Conservation (phyloP, 2,888 invertebrate species). For the Idaea straminata region DNA sequence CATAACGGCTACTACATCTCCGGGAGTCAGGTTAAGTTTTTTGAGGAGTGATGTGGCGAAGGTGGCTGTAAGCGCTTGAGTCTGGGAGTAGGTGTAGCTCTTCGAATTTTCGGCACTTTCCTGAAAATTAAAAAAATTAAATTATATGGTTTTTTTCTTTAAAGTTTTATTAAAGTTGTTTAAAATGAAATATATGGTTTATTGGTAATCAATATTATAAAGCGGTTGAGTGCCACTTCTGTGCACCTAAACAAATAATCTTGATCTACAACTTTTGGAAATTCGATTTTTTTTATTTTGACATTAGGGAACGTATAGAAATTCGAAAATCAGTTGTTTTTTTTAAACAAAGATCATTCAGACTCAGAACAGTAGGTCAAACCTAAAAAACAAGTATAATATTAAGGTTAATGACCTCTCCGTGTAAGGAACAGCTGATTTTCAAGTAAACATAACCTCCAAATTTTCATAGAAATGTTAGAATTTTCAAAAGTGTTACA, state of each 20-base stretch:
- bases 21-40: slow-evolving; percentile 81
- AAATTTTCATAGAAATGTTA: no score
- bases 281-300: no score
- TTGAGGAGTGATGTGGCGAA: slow-evolving; percentile 83
- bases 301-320: background rate
- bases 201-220: background rate
- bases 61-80: slow-evolving; percentile 79
- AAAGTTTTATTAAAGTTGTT: background rate
- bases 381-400: no score
- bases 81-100: slow-evolving; percentile 61
- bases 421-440: no score
- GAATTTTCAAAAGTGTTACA: no score
- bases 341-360: background rate
- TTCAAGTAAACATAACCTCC: no score
- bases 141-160: background rate
- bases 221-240: no score
- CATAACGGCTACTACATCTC: slow-evolving; percentile 84
- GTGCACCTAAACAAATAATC: no score
- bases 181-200: background rate
- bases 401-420: no score
- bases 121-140: slow-evolving; percentile 38
- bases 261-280: no score
- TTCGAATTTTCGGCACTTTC: slow-evolving; percentile 70
- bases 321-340: background rate
- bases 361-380: slow-evolving; percentile 6